phyloP scores from a whole-genome alignment of 23 tunicate genomes.

The Trididemnum clinides region DNA sequence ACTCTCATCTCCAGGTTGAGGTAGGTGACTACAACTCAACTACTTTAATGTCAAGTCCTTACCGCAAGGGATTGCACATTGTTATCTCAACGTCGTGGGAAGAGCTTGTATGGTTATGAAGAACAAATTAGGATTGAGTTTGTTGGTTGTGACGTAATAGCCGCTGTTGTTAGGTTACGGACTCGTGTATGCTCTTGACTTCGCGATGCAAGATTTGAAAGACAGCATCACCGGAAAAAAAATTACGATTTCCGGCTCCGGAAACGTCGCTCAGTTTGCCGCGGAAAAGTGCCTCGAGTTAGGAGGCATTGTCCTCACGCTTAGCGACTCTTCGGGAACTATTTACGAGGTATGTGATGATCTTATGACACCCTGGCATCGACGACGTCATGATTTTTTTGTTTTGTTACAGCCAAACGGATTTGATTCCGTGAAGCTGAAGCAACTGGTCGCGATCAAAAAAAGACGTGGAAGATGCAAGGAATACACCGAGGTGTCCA shows the following conservation, averaged over 20 bases:
- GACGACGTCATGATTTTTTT: too few species aligned
- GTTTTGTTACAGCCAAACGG: conserved; percentile 86
- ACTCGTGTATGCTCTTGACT: conserved; percentile 90
- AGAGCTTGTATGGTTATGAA: too few species aligned
- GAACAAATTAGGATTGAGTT: too few species aligned
- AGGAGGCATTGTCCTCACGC: conserved; percentile 91
- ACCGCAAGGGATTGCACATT: too few species aligned
- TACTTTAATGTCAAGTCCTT: too few species aligned
- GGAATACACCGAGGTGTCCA: conserved; percentile 67
- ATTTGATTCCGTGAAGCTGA: conserved; percentile 65
- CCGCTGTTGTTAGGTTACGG: too few species aligned
- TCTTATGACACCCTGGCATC: too few species aligned
- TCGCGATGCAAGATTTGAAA: conserved; percentile 68
- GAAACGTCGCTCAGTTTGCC: conserved; percentile 98
- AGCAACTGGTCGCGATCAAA: conserved; percentile 72
- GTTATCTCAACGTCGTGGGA: too few species aligned
- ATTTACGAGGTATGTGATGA: conserved; percentile 96
- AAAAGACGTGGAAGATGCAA: conserved; percentile 83
- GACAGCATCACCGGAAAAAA: conserved; percentile 80
- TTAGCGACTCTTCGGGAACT: conserved; percentile 97
- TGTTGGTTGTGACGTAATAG: too few species aligned
- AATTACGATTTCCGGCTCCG: conserved; percentile 94
- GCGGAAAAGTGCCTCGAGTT: conserved; percentile 92
- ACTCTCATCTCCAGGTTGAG: too few species aligned
- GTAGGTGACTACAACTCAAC: too few species aligned